Base-by-base conservation (phyloP, 2,113 vertebrate species). In the Rousettus leschenaultii region DNA sequence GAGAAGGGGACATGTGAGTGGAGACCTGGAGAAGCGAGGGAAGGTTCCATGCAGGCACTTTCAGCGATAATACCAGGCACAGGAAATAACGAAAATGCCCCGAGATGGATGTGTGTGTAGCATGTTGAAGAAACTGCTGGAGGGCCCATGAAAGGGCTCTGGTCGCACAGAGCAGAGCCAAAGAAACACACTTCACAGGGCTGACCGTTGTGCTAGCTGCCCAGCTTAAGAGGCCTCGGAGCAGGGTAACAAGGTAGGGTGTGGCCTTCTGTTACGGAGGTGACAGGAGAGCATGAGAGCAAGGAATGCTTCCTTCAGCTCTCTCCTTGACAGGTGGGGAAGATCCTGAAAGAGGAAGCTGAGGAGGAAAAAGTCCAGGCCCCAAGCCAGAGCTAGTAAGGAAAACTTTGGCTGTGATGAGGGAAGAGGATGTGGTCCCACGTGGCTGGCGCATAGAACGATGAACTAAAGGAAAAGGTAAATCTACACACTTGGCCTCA, bases 231-330 rank as follows among this genome's bases (percentile, higher is more conserved):
- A 12, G 30, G 24, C 38, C 89, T 0, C 0, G 2, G 45, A 24
- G 24, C 12, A 8, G 0, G 38, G 86, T 15, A 26, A 35, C 48
- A 22, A 51, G 7, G 30, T 1, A 15, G n/a, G 75, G 35, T 40
- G 66, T 28, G 8, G 59, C 55, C 59, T 21, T 48, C 38, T 24
- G 4, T 10, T 8, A 16, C 30, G 10, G 30, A 33, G 89, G 38
- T 2, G 6, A 19, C 2, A 12, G 59, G 40, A 71, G 9, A 53
- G 38, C 5, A 0, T 4, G 21, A 7, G 13, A 1, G 19, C 22
- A 8, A 33, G 59, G 21, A 16, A 16, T 1, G 6, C 57, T 66
- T 16, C 57, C n/a, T 30, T 40, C 57, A 19, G 53, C 22, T 48
- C 63, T 80, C 63, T 10, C 10, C 14, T 7, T 5, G 6, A 22